These are phyloP conservation scores for Naja naja DNA, from an alignment of 2,113 vertebrate genomes.

Conservation along the genomic window DNA sequence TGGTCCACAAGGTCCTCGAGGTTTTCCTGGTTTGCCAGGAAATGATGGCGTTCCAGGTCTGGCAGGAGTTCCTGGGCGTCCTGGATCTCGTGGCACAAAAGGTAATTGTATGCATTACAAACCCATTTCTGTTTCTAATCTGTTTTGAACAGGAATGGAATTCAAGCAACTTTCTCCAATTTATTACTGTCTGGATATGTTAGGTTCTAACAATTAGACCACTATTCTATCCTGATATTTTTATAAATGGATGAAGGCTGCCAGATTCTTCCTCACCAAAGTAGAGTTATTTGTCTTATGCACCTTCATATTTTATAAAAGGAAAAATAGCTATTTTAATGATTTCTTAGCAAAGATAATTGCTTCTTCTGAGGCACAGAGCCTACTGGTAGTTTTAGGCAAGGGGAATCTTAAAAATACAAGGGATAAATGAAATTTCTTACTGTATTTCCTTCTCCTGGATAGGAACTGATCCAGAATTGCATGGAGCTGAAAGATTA, in stretches of 20 bases:
- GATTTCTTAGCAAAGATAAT: not conserved
- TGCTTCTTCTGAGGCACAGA: not conserved
- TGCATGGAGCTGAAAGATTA: not conserved
- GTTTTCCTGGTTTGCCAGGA: conserved; percentile 84
- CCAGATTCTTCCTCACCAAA: not conserved
- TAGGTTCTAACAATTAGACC: not conserved
- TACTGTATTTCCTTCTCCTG: not conserved
- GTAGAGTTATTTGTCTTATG: not conserved
- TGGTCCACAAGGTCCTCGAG: conserved; percentile 83
- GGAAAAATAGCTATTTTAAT: not conserved
- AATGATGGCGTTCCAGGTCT: conserved; percentile 80
- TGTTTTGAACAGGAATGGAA: not conserved
- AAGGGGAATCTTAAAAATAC: not conserved
- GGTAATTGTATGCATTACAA: conserved; percentile 64
- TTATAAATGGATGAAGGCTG: not conserved
- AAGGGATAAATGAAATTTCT: not conserved
- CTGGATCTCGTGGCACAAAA: conserved; percentile 83
- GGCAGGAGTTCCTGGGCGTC: conserved; percentile 79
- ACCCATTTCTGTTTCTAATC: not conserved
- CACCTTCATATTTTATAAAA: not conserved
- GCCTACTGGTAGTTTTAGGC: not conserved
- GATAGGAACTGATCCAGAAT: not conserved
- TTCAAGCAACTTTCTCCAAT: not conserved
- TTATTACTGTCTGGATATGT: not conserved
- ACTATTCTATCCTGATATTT: not conserved